Evolutionary conservation across 1,140 invertebrate species (phyloP), one percentile per base, ranked within the genome.

Genomic region (Orius laevigatus): DNA sequence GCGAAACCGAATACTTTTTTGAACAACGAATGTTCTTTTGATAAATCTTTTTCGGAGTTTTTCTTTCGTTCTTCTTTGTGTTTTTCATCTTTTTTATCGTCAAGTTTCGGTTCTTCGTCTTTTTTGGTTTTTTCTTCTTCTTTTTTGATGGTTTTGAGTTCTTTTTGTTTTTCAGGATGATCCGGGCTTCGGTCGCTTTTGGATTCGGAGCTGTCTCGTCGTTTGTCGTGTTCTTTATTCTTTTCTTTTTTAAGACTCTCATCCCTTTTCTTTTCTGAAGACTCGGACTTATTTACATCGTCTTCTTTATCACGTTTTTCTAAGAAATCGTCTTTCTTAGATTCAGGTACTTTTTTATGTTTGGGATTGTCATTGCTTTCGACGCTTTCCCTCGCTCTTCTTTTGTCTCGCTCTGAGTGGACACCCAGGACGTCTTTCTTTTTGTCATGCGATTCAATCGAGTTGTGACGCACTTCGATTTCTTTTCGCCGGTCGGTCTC

Each of bases 331-430:
- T 53, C 55, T 45, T 49, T 52, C 25, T 53, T 53, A 35, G 11
- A 51, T 14, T 56, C 55, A 56, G 55, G 55, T 56, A 56, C 55
- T 54, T 56, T 56, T 51, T 45, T 45, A 50, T 47, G 50, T 51
- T 53, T 56, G 39, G 50, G 38, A 54, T 49, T 56, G 51, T 56
- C 55, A 42, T 14, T 51, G 41, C 18, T 49, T 20, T 56, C 55
- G 12, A 43, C 12, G 40, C 50, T 56, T 10, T 56, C 55, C 19
- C 52, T 45, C 16, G 32, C 39, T 56, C 55, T 56, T 51, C 55
- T 52, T 40, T 53, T 52, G 40, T 56, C 55, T 18, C 50, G 54
- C 51, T 56, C 55, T 6, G 55, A 54, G 49, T 52, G 49, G 4
- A 54, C 51, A 36, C 51, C 53, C 38, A 56, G 51, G 36, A 52